Evolutionary conservation across 2,888 invertebrate genomes (phyloP), one percentile per base, ranked within the genome.

Genomic region (Protophormia terraenovae): DNA sequence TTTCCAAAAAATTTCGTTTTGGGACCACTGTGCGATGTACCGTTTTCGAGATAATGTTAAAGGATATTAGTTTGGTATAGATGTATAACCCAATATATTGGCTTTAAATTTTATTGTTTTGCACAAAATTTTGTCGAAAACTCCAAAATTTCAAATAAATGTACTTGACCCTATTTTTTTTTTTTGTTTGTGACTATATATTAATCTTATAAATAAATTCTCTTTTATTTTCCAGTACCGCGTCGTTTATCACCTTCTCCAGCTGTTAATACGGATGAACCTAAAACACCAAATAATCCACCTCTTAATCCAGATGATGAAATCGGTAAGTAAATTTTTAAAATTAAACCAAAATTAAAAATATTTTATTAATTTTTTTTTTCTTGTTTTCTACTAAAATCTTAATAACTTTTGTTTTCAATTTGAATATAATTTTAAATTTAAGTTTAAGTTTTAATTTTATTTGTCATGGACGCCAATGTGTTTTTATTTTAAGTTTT

Each of bases 261-360:
- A 12, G 71, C 87, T 35, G 10, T 66, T 82, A 27, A 41, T 81
- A 35, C 87, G 16, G 88, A 88, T 41, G 90, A 91, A 62, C 86
- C 88, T 12, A 87, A 89, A 87, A 84, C 89, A 88, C 90, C 89
- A 62, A 89, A 89, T 64, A 88, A 90, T 50, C 86, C 86, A 55
- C 62, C 86, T 5, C 84, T 85, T 71, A 89, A 90, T 84, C 87
- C 87, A 62, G 92, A 91, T 79, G 89, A 89, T 78, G 90, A 90
- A 80, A 89, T 92, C 87, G 92, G 92, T 92, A 86, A 91, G 92
- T 90, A 50, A 10, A 3, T 6, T 45, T 29, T n/a, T 22, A 53
- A 0, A 3, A 32, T 32, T 19, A 32, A 76, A n/a, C n/a, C 16
- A 7, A 10, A 75, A 47, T 55, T 41, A 29, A n/a, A 60, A 71